Evolutionary conservation across 2,113 vertebrate species (phyloP).

Genomic region (Phasianus colchicus): DNA sequence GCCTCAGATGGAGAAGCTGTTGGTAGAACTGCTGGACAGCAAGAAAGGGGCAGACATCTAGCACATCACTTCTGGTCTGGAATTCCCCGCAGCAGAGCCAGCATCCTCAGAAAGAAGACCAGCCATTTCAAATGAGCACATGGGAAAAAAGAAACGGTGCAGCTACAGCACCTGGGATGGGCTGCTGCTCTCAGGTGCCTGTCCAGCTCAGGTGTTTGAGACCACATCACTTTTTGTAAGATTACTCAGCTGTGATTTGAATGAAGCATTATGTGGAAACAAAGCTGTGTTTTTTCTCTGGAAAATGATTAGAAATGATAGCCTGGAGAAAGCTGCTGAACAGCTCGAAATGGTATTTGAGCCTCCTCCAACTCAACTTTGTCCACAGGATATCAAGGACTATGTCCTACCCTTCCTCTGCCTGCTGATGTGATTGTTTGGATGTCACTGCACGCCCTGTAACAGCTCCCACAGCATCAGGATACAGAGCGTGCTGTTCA

Average conservation of each 20-base stretch:
- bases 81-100: background rate
- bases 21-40: background rate
- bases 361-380: background rate
- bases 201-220: background rate
- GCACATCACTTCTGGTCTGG: background rate
- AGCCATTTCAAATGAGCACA: background rate
- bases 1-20: background rate
- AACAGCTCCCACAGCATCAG: background rate
- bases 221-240: background rate
- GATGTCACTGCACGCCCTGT: background rate
- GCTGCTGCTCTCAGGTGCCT: background rate
- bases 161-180: background rate
- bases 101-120: background rate
- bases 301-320: background rate
- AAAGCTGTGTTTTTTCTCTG: conserved; percentile 26
- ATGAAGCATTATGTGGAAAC: background rate
- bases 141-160: background rate
- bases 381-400: background rate
- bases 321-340: background rate
- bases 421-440: background rate
- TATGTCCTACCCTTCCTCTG: background rate
- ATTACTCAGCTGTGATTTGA: conserved; percentile 5
- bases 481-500: background rate
- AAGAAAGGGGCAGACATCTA: background rate
- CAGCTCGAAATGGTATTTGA: background rate